Percentiles rank a stretch among this genome's conserved stretches.
Evolutionary conservation across 2,113 vertebrate species (phyloP).

Genomic region (Chrysochloris asiatica): DNA sequence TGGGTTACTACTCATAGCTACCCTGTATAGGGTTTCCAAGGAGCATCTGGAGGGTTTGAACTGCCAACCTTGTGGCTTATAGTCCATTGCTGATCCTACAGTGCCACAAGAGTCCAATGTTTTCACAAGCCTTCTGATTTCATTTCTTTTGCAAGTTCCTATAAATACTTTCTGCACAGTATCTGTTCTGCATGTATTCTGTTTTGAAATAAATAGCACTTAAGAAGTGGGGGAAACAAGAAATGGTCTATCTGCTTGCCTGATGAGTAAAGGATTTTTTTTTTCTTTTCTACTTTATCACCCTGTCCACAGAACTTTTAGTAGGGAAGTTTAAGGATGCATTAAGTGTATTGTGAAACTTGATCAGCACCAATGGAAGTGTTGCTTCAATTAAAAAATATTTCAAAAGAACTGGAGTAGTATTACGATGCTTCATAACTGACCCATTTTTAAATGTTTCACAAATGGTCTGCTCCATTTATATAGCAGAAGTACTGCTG

Average conservation of each 20-base stretch:
- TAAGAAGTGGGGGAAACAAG: background rate
- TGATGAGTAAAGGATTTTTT: background rate
- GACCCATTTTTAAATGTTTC: slow-evolving; percentile 11
- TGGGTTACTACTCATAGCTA: too few relatives aligned
- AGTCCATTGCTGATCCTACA: too few relatives aligned
- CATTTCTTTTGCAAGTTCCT: background rate
- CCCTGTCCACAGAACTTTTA: background rate
- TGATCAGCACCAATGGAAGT: background rate
- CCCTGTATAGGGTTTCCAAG: too few relatives aligned
- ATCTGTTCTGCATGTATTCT: background rate
- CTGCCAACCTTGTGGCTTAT: too few relatives aligned
- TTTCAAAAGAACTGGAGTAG: slow-evolving; percentile 15
- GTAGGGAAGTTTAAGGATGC: slow-evolving; percentile 13
- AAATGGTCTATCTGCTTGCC: background rate
- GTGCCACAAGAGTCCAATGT: too few relatives aligned
- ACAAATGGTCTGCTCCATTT: background rate
- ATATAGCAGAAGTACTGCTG: background rate
- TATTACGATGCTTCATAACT: slow-evolving; percentile 41
- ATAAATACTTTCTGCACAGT: too few relatives aligned
- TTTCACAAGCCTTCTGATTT: background rate
- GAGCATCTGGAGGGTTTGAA: too few relatives aligned
- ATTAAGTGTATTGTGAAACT: background rate
- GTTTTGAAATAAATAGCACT: background rate
- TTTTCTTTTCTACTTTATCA: background rate
- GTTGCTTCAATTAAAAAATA: background rate